These are phyloP conservation scores for Andrena camellia DNA, from an alignment of 2,888 invertebrate genomes.

Conservation along the genomic window DNA sequence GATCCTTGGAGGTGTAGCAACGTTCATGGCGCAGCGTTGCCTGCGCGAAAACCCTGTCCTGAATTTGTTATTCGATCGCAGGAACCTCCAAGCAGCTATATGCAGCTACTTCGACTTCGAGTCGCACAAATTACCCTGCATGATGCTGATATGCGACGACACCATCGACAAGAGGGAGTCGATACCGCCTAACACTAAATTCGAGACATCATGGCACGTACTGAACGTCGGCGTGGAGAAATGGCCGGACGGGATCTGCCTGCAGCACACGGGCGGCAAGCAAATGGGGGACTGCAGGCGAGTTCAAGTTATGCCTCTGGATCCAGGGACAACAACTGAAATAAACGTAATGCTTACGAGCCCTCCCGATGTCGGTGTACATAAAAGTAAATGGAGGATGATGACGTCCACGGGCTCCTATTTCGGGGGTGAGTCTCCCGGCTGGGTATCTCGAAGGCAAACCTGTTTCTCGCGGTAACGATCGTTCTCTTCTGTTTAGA, in stretches of 20 bases:
- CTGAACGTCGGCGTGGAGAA: conserved; percentile 94
- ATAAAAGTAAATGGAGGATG: conserved; percentile 96
- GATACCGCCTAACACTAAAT: conserved; percentile 89
- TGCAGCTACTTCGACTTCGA: conserved; percentile 97
- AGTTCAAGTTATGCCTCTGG: conserved; percentile 89
- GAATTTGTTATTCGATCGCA: conserved; percentile 82
- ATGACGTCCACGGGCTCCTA: conserved; percentile 94
- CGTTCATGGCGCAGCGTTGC: too few species aligned
- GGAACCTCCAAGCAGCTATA: conserved; percentile 98
- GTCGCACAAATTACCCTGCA: conserved; percentile 91
- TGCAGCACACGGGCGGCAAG: conserved; percentile 91
- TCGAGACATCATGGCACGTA: conserved; percentile 95
- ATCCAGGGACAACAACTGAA: conserved; percentile 91
- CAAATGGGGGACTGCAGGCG: conserved; percentile 87
- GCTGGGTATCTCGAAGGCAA: too few species aligned
- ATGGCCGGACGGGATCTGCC: conserved; percentile 95
- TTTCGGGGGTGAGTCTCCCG: conserved; percentile 92
- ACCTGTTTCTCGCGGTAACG: neutral
- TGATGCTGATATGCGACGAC: conserved; percentile 91
- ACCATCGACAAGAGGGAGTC: conserved; percentile 92
- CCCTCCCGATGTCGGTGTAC: conserved; percentile 91
- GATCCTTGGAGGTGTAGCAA: too few species aligned
- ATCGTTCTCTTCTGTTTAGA: conserved; percentile 86
- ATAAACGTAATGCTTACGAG: conserved; percentile 93
- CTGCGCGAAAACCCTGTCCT: too few species aligned